Percentiles rank a stretch among this genome's conserved stretches.
phyloP scores from a whole-genome alignment of 1,140 invertebrate genomes.

The Scaptomyza pallida region DNA sequence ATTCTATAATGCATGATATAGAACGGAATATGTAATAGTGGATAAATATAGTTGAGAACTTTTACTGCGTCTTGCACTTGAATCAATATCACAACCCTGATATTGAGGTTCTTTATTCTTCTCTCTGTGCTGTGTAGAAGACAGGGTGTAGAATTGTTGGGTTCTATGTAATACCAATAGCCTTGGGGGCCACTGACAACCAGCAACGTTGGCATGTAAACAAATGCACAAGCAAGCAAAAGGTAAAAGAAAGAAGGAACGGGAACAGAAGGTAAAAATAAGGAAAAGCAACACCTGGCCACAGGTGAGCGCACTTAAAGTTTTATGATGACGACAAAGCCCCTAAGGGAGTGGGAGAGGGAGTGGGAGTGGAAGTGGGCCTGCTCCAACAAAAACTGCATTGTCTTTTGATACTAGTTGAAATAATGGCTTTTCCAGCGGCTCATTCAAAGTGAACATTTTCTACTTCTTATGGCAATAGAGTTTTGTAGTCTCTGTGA shows the following conservation, averaged over 20 bases:
- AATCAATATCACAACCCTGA: too few relatives aligned
- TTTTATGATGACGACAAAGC: conserved; percentile 67
- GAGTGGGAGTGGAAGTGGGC: not conserved
- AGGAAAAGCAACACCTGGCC: conserved; percentile 27
- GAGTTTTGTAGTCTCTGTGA: conserved; percentile 32
- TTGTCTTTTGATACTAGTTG: conserved; percentile 38
- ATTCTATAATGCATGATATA: too few relatives aligned
- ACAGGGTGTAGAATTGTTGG: not conserved
- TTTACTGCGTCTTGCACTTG: too few relatives aligned
- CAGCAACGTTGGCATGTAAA: conserved; percentile 49
- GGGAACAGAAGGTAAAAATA: conserved; percentile 21
- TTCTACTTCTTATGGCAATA: conserved; percentile 3
- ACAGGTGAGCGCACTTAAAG: conserved; percentile 71
- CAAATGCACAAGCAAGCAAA: conserved; percentile 62
- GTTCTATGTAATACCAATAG: conserved; percentile 51
- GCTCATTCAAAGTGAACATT: conserved; percentile 61
- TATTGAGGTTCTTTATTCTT: not conserved
- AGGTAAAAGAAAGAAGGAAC: not conserved
- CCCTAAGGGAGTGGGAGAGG: not conserved
- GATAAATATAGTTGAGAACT: too few relatives aligned
- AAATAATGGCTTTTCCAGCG: conserved; percentile 43
- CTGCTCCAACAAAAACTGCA: conserved; percentile 7
- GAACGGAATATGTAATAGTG: too few relatives aligned
- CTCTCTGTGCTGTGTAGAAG: conserved; percentile 1
- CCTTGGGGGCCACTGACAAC: conserved; percentile 39